Evolutionary conservation across 1,140 invertebrate genomes (phyloP).

Genomic region (Drosophila takahashii): DNA sequence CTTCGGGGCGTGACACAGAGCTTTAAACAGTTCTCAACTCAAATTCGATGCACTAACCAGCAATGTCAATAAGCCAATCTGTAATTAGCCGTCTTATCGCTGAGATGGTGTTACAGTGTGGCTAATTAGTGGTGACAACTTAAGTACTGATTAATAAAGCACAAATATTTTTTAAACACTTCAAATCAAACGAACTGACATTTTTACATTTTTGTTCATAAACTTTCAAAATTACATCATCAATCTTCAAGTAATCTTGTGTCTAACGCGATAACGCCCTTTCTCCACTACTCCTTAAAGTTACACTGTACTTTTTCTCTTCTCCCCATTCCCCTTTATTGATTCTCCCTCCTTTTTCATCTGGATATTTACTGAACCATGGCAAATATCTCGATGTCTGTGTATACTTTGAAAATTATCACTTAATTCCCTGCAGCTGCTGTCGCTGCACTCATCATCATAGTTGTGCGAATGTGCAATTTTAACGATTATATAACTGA

Average conservation of each 20-base stretch:
- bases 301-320: not conserved
- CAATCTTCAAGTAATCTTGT: slow-evolving; percentile 7
- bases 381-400: slow-evolving; percentile 25
- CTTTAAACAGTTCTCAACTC: slow-evolving; percentile 20
- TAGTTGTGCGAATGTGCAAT: slow-evolving; percentile 21
- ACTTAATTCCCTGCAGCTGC: slow-evolving; percentile 50
- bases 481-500: slow-evolving; percentile 15
- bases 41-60: slow-evolving; percentile 14
- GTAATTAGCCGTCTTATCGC: slow-evolving; percentile 31
- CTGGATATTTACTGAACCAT: slow-evolving; percentile 27
- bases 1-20: slow-evolving; percentile 19
- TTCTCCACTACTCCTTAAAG: not conserved
- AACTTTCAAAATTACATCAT: not conserved
- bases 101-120: slow-evolving; percentile 14
- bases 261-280: not conserved
- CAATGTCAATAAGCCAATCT: slow-evolving; percentile 34
- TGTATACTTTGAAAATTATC: slow-evolving; percentile 52
- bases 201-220: not conserved
- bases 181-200: not conserved
- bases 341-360: slow-evolving; percentile 10
- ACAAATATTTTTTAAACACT: no score
- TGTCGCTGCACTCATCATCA: slow-evolving; percentile 39
- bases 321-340: not conserved
- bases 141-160: not conserved
- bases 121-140: slow-evolving; percentile 15